These are phyloP conservation scores for Lycocerus yunnanus DNA, from an alignment of 2,888 invertebrate species.

Conservation along the genomic window DNA sequence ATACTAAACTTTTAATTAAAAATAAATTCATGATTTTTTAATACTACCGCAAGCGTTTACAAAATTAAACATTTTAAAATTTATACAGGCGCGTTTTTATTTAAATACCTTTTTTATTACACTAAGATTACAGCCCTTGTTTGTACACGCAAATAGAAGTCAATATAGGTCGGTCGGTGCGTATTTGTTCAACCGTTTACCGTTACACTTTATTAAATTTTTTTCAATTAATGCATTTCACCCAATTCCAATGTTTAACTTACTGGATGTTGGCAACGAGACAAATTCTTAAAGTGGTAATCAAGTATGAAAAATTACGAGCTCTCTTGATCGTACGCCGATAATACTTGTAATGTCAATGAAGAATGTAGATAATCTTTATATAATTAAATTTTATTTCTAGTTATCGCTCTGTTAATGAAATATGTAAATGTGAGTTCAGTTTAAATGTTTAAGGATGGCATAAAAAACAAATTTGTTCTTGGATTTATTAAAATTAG, in stretches of 20 bases:
- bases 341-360: background rate
- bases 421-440: background rate
- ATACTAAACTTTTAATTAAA: background rate
- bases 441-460: background rate
- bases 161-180: background rate
- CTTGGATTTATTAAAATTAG: background rate
- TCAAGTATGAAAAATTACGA: background rate
- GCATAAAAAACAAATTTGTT: background rate
- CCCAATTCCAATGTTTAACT: background rate
- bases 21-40: background rate
- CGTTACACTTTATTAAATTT: background rate
- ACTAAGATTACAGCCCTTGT: background rate
- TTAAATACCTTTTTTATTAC: background rate
- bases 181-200: background rate
- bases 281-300: background rate
- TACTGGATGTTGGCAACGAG: background rate
- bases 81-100: background rate
- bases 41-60: background rate
- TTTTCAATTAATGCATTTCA: background rate
- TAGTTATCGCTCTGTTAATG: background rate
- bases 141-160: background rate
- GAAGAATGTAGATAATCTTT: background rate
- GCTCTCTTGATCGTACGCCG: background rate
- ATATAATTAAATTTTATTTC: background rate
- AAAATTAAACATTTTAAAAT: background rate